Conservation (phyloP, 2,888 invertebrate genomes). For the Ormyrus nitidulus region DNA sequence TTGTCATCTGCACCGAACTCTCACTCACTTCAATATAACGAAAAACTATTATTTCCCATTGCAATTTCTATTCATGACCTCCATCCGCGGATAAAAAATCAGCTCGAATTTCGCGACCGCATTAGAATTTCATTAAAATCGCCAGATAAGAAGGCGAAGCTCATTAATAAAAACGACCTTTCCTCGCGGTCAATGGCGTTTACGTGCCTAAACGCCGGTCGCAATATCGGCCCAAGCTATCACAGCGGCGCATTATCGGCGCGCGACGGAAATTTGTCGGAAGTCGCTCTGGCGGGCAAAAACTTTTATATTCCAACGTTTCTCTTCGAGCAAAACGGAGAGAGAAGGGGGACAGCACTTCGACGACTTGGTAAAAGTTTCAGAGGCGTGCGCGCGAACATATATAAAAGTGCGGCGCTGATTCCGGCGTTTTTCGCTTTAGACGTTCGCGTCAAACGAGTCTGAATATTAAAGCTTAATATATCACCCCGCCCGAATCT, state of each 20-base stretch:
- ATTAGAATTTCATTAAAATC: too few relatives aligned
- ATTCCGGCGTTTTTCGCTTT: neutral
- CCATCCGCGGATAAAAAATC: too few relatives aligned
- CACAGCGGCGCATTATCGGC: neutral
- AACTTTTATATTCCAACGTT: conserved; percentile 9
- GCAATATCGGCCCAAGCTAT: neutral
- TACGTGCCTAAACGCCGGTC: neutral
- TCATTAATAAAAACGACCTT: too few relatives aligned
- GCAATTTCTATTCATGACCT: too few relatives aligned
- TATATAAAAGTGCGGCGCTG: neutral
- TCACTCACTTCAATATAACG: too few relatives aligned
- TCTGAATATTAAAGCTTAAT: conserved; percentile 24
- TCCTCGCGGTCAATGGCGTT: too few relatives aligned
- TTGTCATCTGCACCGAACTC: too few relatives aligned
- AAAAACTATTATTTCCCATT: too few relatives aligned
- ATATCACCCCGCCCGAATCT: conserved; percentile 1
- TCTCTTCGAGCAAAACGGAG: neutral
- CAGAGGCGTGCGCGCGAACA: neutral
- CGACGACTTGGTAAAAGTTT: too few relatives aligned
- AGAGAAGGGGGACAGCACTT: too few relatives aligned
- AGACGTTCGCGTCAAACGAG: conserved; percentile 1
- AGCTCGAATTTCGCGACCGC: too few relatives aligned
- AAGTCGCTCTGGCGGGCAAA: neutral
- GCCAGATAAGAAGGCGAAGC: too few relatives aligned
- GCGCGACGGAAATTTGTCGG: conserved; percentile 22